These are phyloP conservation scores for Oncorhynchus tshawytscha DNA, from an alignment of 2,113 vertebrate species.

Conservation along the genomic window DNA sequence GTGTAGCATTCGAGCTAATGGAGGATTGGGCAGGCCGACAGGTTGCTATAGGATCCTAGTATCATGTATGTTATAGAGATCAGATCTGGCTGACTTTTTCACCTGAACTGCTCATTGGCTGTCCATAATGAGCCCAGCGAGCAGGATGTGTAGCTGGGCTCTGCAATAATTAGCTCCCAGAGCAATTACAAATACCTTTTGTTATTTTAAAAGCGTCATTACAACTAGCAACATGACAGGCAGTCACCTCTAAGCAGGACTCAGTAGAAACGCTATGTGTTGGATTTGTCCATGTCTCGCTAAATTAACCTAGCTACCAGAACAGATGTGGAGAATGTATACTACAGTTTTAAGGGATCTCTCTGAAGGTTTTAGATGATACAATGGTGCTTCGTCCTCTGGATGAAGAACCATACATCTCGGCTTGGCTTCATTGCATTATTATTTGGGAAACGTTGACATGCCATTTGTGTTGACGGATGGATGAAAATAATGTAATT, in stretches of 20 bases:
- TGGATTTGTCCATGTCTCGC: background rate
- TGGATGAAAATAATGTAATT: no score
- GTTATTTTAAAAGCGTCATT: conserved; percentile 34
- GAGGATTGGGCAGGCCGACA: conserved; percentile 9
- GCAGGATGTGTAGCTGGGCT: conserved; percentile 57
- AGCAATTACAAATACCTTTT: conserved; percentile 43
- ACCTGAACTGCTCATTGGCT: conserved; percentile 46
- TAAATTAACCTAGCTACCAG: no score
- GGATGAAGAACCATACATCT: no score
- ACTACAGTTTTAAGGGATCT: no score
- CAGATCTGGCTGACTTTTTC: conserved; percentile 48
- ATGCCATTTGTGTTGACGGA: no score
- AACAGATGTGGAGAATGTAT: no score
- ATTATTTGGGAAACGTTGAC: no score
- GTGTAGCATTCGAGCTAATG: background rate
- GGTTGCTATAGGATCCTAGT: conserved; percentile 30
- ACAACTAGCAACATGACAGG: conserved; percentile 8
- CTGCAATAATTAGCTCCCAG: conserved; percentile 49
- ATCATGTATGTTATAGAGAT: conserved; percentile 46
- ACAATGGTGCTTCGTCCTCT: no score
- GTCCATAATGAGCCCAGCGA: conserved; percentile 54
- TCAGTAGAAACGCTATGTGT: background rate
- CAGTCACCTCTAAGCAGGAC: conserved; percentile 12
- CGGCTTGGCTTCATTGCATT: no score
- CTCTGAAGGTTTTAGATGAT: no score